Evolutionary conservation across 2,113 vertebrate genomes (phyloP), one percentile per base, ranked within the genome.

Genomic region (Vidua chalybeata): DNA sequence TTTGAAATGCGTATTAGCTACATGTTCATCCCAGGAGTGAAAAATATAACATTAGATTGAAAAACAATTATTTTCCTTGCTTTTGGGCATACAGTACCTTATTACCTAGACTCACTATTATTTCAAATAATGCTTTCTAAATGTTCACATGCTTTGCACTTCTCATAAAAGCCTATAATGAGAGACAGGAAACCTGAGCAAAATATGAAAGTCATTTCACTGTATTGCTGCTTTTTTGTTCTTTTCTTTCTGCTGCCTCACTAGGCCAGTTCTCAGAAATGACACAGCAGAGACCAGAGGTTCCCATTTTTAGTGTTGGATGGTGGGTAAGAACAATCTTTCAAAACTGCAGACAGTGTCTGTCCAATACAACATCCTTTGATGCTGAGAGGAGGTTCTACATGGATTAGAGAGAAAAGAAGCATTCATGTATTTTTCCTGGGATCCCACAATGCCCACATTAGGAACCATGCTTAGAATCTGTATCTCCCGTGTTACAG

Each of bases 11-110:
- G 18, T 74, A 78, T 94, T 79, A 87, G 71, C 75, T 89, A 33
- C 61, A 88, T 82, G 81, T 96, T 95, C 88, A 89, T 94, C 86
- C 69, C 80, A 86, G 73, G 80, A 90, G 86, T 93, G 85, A 94
- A 84, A 96, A 90, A 94, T 74, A 95, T 67, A 80, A 89, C 63
- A 76, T 80, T 85, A 96, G 59, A 91, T 16, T 91, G 74, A 80
- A 91, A 95, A 95, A 91, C 90, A 96, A 96, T 97, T 96, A 91
- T 94, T 95, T 91, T 71, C 18, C 20, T 96, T 96, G 93, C 90
- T 96, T 97, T 94, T 93, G 87, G 94, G 91, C 45, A 56, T 83
- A n/a, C 18, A 51, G 24, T 48, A 54, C 82, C 51, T 91, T 91
- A 96, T 91, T 93, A 93, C 87, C 63, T 95, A 86, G 84, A 55